A percentile compares a stretch with the other conserved stretches of the same genome.
phyloP scores from a whole-genome alignment of 1,140 invertebrate species.

The Pentalonia nigronervosa region DNA sequence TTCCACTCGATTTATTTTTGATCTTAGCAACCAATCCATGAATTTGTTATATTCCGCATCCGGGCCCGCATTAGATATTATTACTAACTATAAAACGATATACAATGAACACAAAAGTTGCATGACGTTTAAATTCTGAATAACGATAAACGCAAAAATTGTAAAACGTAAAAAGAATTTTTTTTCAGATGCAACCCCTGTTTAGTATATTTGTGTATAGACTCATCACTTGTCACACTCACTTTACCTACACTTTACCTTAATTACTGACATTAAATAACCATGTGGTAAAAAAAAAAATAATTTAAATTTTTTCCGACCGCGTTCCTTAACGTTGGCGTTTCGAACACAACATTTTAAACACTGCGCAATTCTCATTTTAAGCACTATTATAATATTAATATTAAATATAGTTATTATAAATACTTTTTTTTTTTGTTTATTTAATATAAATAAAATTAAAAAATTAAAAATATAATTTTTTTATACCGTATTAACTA shows the following conservation, averaged over 20 bases:
- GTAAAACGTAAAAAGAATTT: too few relatives aligned
- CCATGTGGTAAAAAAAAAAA: neutral
- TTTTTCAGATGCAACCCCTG: neutral
- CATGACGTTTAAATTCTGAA: too few relatives aligned
- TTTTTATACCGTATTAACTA: neutral
- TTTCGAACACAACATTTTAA: neutral
- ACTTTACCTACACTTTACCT: neutral
- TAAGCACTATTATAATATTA: neutral
- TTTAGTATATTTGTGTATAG: neutral
- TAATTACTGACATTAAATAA: neutral
- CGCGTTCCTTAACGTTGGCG: neutral
- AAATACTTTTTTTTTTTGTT: neutral
- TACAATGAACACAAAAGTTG: too few relatives aligned
- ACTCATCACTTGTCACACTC: too few relatives aligned
- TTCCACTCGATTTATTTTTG: too few relatives aligned
- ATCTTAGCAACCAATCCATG: too few relatives aligned
- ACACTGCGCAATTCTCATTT: neutral
- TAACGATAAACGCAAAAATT: too few relatives aligned
- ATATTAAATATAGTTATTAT: neutral
- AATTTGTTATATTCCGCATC: too few relatives aligned
- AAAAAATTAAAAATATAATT: too few relatives aligned
- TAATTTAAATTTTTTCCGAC: neutral
- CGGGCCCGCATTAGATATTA: too few relatives aligned
- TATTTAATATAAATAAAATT: neutral
- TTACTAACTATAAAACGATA: too few relatives aligned